Percentiles rank a stretch among this genome's conserved stretches.
Evolutionary conservation across 2,797 vertebrate species (phyloP).

Genomic region (Myripristis jacobus): DNA sequence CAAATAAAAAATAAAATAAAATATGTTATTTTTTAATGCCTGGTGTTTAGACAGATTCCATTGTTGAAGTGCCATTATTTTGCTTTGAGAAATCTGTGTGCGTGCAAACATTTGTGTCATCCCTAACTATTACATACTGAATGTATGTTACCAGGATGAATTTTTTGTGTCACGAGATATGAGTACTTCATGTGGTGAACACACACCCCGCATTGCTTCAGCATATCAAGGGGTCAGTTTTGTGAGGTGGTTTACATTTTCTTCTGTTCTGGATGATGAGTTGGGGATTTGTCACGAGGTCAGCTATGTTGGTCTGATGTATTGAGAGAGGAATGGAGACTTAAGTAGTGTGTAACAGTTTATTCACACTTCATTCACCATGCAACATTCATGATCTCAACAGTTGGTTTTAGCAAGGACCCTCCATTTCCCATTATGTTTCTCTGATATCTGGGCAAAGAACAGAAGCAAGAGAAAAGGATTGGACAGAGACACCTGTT

Average conservation of each 20-base stretch:
- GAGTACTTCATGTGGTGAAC: neutral
- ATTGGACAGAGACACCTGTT: slow-evolving; percentile 34
- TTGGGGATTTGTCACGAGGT: neutral
- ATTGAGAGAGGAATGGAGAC: slow-evolving; percentile 14
- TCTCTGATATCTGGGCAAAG: slow-evolving; percentile 9
- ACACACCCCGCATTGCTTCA: neutral
- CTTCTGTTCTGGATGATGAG: neutral
- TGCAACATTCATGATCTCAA: slow-evolving; percentile 10
- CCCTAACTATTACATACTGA: no score
- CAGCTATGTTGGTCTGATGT: neutral
- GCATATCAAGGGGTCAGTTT: neutral
- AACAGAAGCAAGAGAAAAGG: slow-evolving; percentile 14
- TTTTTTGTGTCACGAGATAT: no score
- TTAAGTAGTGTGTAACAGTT: slow-evolving; percentile 9
- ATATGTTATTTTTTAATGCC: no score
- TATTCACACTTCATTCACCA: slow-evolving; percentile 20
- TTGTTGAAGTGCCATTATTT: no score
- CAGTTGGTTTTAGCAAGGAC: slow-evolving; percentile 18
- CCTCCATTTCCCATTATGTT: slow-evolving; percentile 15
- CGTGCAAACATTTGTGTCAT: no score
- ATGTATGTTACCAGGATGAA: no score
- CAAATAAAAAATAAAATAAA: no score
- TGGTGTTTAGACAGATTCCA: no score
- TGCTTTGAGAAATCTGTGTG: no score
- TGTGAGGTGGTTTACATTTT: neutral